Percentiles rank a stretch among this genome's conserved stretches.
Conservation (phyloP, 2,797 vertebrate genomes). For the Ispidina picta region DNA sequence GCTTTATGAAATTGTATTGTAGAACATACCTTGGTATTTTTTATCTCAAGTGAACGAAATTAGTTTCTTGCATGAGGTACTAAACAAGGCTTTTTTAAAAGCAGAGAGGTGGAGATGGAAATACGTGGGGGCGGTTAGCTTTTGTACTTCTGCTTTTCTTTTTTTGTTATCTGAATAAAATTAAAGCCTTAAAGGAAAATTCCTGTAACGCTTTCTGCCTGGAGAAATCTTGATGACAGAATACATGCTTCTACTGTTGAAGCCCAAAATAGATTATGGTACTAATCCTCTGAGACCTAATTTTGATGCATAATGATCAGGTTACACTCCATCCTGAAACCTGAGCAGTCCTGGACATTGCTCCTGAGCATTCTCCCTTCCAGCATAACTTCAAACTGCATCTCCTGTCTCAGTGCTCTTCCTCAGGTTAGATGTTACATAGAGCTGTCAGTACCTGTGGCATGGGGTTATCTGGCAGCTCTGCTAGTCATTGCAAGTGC, state of each 20-base stretch:
- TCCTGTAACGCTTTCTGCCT: background rate
- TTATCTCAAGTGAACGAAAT: background rate
- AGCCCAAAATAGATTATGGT: background rate
- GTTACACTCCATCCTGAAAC: background rate
- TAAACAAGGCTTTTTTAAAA: background rate
- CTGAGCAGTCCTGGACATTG: background rate
- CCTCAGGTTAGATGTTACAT: background rate
- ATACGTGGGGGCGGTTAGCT: background rate
- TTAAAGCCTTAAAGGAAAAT: background rate
- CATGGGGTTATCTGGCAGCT: background rate
- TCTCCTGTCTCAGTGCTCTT: background rate
- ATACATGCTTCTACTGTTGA: background rate
- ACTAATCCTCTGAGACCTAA: background rate
- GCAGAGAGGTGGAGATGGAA: background rate
- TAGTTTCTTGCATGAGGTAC: background rate
- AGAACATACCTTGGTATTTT: background rate
- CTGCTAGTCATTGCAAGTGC: accelerated
- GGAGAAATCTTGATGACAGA: background rate
- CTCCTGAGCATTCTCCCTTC: background rate
- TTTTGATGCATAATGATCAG: background rate
- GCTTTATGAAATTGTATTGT: background rate
- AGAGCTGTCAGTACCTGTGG: background rate
- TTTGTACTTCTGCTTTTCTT: background rate
- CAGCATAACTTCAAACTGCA: background rate
- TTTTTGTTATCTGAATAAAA: background rate